Evolutionary conservation across 2,888 invertebrate species (phyloP).

Genomic region (Venustoraphidia nigricollis): DNA sequence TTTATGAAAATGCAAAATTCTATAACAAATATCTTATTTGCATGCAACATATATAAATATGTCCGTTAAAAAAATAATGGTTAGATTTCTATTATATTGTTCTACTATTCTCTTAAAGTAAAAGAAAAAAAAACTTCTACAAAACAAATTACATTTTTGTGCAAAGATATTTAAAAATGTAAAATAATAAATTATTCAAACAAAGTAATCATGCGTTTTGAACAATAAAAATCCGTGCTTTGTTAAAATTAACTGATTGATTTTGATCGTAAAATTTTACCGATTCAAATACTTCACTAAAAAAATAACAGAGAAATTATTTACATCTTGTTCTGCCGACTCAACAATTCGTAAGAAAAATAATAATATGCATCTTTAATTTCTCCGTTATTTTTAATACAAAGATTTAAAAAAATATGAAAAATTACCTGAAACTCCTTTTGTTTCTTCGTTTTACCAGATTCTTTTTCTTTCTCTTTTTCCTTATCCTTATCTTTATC

Average conservation of each 20-base stretch:
- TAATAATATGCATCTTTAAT: neutral
- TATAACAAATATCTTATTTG: too few species aligned
- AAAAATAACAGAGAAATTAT: too few species aligned
- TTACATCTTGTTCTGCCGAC: too few species aligned
- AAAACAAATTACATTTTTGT: neutral
- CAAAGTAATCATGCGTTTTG: neutral
- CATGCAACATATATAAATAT: too few species aligned
- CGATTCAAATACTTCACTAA: too few species aligned
- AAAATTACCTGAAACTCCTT: conserved; percentile 47
- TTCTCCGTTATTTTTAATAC: neutral
- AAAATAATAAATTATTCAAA: neutral
- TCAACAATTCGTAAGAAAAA: neutral
- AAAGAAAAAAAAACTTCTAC: neutral
- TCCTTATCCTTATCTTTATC: conserved; percentile 19
- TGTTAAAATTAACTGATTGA: too few species aligned
- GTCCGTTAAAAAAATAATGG: too few species aligned
- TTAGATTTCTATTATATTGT: too few species aligned
- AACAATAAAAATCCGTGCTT: neutral
- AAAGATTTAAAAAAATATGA: neutral
- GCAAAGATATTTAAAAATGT: neutral
- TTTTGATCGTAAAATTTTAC: too few species aligned
- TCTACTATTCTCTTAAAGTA: neutral
- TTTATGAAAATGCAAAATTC: too few species aligned
- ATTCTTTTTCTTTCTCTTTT: conserved; percentile 16
- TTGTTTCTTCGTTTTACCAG: conserved; percentile 19